Conservation (phyloP, 1,140 invertebrate genomes). For the Pectinophora gossypiella region DNA sequence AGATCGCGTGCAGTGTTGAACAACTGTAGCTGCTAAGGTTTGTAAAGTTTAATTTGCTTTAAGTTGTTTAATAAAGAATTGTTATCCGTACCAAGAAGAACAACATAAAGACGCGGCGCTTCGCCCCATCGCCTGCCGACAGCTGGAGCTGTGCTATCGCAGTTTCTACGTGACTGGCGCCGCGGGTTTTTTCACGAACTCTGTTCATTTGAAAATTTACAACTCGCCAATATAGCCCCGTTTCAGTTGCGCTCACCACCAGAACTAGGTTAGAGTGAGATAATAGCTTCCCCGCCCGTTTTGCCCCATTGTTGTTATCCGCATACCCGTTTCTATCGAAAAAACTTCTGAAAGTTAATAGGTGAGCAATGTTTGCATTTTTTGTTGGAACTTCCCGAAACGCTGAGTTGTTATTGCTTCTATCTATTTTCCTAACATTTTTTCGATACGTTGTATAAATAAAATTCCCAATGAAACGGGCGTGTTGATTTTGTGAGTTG, state of each 20-base stretch:
- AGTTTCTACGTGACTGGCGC: constrained; percentile 16
- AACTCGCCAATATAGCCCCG: constrained; percentile 31
- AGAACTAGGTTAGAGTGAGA: constrained; percentile 52
- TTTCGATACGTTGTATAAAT: background rate
- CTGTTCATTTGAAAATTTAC: constrained; percentile 16
- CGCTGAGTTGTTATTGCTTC: constrained; percentile 23
- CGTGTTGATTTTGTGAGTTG: background rate
- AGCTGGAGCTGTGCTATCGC: constrained; percentile 7
- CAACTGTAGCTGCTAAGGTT: background rate
- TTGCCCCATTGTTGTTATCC: constrained; percentile 34
- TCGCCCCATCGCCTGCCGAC: background rate
- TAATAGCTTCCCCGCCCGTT: constrained; percentile 40
- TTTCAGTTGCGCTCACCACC: constrained; percentile 29
- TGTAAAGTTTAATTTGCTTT: too few species aligned
- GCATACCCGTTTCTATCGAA: constrained; percentile 21
- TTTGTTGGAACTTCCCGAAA: constrained; percentile 15
- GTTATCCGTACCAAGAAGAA: too few species aligned
- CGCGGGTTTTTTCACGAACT: constrained; percentile 13
- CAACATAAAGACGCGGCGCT: background rate
- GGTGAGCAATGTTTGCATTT: constrained; percentile 31
- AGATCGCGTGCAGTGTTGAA: background rate
- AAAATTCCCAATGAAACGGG: background rate
- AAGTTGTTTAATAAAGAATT: too few species aligned
- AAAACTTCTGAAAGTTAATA: constrained; percentile 44
- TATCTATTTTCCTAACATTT: constrained; percentile 5